Base-by-base conservation (phyloP, 2,888 invertebrate species). In the Metacarcinus magister region DNA sequence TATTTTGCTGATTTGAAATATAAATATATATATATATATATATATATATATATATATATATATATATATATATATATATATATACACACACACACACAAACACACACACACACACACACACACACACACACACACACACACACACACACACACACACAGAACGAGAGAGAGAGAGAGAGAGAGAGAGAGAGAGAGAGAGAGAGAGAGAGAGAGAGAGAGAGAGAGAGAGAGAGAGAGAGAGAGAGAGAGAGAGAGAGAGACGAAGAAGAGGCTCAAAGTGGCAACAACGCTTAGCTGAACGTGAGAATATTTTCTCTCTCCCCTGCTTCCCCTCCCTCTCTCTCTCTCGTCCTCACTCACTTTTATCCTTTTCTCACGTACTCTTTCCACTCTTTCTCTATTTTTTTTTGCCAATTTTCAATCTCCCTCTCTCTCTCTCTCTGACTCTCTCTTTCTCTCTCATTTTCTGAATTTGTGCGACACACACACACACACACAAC, bases 231-330 rank as follows among this genome's bases (percentile, higher is more conserved):
- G 23, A 92, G 44, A 44, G 46, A 44, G 91, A 44, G n/a, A 39
- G 39, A 89, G 32, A 89, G 89, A 43, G 44, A 46, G 92, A 46
- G 92, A 92, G 92, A 46, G 92, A 46, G 92, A 46, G 92, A 92
- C 48, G 8, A 13, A 28, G 92, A 48, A 87, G 28, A 32, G 32
- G 43, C 28, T 82, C 32, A 87, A 87, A 87, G 94, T 94, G 87
- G 94, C 94, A 87, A 94, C 93, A 94, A 75, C 93, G 93, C 75
- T 75, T 48, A 46, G 39, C 23, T 87, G 94, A 46, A 94, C 94
- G 94, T 94, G 94, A 94, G 54, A 94, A 48, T 94, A 94, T 94
- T 82, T 60, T 87, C 94, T 19, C 87, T 46, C 32, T 48, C 46
- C n/a, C n/a, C 91, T 46, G 46, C 87, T 39, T 60, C 39, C 39